Percentiles rank a stretch among this genome's conserved stretches.
phyloP scores from a whole-genome alignment of 1,140 invertebrate species.

The Tetramorium simillimum region DNA sequence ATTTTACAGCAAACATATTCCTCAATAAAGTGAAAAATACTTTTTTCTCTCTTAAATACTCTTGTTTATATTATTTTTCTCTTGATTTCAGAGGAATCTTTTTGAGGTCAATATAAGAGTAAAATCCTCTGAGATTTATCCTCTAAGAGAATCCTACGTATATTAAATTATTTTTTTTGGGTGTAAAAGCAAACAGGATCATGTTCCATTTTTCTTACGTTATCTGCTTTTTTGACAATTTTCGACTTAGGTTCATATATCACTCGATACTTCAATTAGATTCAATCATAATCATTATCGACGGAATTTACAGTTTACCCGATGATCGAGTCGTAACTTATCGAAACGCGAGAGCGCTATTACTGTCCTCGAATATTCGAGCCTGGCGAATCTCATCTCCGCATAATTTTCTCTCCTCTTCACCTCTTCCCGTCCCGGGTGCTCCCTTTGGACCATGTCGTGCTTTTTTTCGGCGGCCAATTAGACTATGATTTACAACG shows the following conservation, averaged over 20 bases:
- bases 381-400: neutral
- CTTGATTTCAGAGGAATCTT: too few relatives aligned
- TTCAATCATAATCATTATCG: neutral
- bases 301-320: neutral
- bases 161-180: too few relatives aligned
- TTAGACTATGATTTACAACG: slow-evolving; percentile 75
- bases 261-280: neutral
- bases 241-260: neutral
- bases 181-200: neutral
- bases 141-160: too few relatives aligned
- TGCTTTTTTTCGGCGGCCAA: slow-evolving; percentile 53
- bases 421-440: neutral
- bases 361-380: slow-evolving; percentile 26
- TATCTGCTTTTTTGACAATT: neutral
- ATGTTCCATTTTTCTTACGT: neutral
- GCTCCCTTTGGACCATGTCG: neutral
- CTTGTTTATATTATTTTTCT: too few relatives aligned
- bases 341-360: slow-evolving; percentile 2
- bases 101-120: too few relatives aligned
- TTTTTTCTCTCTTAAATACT: too few relatives aligned
- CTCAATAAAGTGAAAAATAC: too few relatives aligned
- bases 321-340: slow-evolving; percentile 25
- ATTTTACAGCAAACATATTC: too few relatives aligned
- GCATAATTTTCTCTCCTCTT: slow-evolving; percentile 43
- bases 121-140: too few relatives aligned